phyloP scores from a whole-genome alignment of 2,888 invertebrate genomes.

The Limenitis camilla region DNA sequence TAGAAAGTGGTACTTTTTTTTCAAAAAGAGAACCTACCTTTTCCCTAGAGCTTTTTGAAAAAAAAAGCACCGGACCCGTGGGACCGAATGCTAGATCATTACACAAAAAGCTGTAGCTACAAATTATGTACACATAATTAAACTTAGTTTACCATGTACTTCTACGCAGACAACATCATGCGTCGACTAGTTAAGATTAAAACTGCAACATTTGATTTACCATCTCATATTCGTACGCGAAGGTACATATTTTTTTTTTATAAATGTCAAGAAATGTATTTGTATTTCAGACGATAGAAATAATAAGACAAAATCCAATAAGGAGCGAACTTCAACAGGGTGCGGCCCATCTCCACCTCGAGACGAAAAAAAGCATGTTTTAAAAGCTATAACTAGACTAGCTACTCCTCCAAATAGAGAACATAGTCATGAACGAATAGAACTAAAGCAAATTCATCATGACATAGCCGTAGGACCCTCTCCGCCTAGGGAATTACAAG shows the following conservation, averaged over 20 bases:
- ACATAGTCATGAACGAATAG: slow-evolving; percentile 28
- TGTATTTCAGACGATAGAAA: slow-evolving; percentile 19
- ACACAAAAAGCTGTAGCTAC: too few relatives aligned
- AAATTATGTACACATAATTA: too few relatives aligned
- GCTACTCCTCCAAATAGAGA: slow-evolving; percentile 72
- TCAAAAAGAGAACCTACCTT: too few relatives aligned
- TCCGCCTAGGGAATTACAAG: slow-evolving; percentile 48
- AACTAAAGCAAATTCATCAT: slow-evolving; percentile 35
- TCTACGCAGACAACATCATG: too few relatives aligned
- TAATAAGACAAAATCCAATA: slow-evolving; percentile 12
- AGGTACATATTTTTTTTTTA: neutral
- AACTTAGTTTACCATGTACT: too few relatives aligned
- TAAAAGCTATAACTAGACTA: slow-evolving; percentile 37
- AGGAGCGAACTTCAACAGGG: slow-evolving; percentile 62
- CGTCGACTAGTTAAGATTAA: too few relatives aligned
- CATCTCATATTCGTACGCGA: too few relatives aligned
- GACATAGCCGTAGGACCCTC: slow-evolving; percentile 63
- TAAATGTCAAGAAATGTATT: neutral
- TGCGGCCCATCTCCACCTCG: slow-evolving; percentile 78
- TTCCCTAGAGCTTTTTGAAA: too few relatives aligned
- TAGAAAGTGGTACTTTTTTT: neutral
- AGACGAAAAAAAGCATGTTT: slow-evolving; percentile 41
- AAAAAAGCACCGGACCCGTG: too few relatives aligned
- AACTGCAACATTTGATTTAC: too few relatives aligned
- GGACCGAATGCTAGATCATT: too few relatives aligned